Percentiles rank a stretch among this genome's conserved stretches.
These are phyloP conservation scores for Drosophila neocordata DNA, from an alignment of 1,140 invertebrate species.

Conservation along the genomic window DNA sequence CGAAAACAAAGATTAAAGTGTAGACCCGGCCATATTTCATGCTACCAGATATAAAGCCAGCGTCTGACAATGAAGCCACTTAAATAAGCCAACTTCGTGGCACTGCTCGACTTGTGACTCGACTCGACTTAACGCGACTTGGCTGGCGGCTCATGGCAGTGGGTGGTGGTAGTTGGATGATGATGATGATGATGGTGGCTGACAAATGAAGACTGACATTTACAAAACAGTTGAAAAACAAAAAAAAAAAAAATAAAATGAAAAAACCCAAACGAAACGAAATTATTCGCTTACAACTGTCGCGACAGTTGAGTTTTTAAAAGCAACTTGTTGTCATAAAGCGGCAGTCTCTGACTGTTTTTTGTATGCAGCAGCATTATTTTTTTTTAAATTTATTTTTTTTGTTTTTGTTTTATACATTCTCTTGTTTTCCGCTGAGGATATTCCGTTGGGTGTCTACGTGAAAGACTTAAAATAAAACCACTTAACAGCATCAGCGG, in stretches of 20 bases:
- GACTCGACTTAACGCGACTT: background rate
- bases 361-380: slow-evolving; percentile 17
- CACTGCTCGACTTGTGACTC: slow-evolving; percentile 9
- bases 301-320: slow-evolving; percentile 77
- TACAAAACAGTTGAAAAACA: slow-evolving; percentile 78
- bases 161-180: background rate
- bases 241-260: slow-evolving; percentile 42
- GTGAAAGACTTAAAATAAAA: slow-evolving; percentile 82
- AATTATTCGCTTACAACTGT: slow-evolving; percentile 66
- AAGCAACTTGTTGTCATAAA: slow-evolving; percentile 78
- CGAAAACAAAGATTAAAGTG: slow-evolving; percentile 56
- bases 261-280: slow-evolving; percentile 22
- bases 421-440: background rate
- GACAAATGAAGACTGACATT: slow-evolving; percentile 82
- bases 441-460: slow-evolving; percentile 32
- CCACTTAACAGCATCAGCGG: slow-evolving; percentile 65
- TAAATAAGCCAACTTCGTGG: slow-evolving; percentile 55
- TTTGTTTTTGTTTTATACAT: slow-evolving; percentile 11
- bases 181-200: slow-evolving; percentile 42
- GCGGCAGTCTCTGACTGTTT: slow-evolving; percentile 29
- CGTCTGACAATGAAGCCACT: slow-evolving; percentile 71
- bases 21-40: slow-evolving; percentile 49
- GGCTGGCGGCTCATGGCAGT: background rate
- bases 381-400: slow-evolving; percentile 2
- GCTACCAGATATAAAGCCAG: slow-evolving; percentile 56